These are phyloP conservation scores for Chaetura pelagica DNA, from an alignment of 2,113 vertebrate genomes.

Conservation along the genomic window DNA sequence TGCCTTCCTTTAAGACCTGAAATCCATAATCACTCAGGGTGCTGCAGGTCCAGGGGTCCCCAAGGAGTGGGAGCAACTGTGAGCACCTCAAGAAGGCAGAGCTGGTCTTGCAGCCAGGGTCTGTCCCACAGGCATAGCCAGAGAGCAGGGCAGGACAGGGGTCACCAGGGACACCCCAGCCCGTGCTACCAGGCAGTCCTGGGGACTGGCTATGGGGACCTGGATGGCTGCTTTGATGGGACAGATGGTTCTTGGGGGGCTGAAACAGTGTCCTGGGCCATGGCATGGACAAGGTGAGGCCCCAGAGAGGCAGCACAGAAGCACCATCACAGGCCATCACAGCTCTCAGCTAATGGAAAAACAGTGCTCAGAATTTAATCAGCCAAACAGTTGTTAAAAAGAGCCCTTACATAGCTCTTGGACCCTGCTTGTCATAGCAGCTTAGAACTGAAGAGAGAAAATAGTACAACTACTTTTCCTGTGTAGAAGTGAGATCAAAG, in stretches of 20 bases:
- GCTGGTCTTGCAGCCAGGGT: neutral
- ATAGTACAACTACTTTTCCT: neutral
- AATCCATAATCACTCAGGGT: neutral
- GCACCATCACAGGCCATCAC: rapidly evolving
- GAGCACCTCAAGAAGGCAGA: neutral
- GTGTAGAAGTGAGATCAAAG: neutral
- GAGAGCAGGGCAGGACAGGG: neutral
- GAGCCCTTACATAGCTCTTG: neutral
- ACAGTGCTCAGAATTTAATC: neutral
- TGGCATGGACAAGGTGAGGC: neutral
- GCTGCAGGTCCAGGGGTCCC: rapidly evolving
- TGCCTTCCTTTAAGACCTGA: neutral
- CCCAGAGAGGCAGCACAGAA: neutral
- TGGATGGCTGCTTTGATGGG: neutral
- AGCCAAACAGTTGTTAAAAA: neutral
- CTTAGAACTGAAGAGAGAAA: neutral
- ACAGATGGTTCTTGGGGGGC: too few species aligned
- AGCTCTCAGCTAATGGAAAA: neutral
- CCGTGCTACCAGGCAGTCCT: rapidly evolving
- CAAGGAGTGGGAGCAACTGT: neutral
- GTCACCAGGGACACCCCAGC: neutral
- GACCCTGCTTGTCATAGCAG: rapidly evolving
- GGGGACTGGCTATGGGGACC: neutral
- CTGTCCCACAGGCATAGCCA: neutral
- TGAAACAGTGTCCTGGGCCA: neutral